Evolutionary conservation across 2,797 vertebrate species (phyloP).

Genomic region (Channa striata): DNA sequence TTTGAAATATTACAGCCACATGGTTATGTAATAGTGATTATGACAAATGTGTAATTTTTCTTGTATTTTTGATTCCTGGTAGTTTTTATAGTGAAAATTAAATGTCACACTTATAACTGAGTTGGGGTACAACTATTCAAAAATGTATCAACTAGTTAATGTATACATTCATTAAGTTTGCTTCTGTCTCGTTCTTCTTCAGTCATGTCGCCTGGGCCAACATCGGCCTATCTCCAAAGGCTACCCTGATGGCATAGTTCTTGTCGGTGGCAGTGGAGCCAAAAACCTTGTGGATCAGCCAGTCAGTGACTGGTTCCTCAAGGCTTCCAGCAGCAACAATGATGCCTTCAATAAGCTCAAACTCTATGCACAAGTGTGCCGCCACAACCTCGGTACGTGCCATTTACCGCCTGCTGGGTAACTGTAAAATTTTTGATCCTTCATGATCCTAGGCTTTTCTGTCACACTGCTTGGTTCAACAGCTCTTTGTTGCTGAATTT

Average conservation of each 20-base stretch:
- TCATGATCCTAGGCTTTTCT: not conserved
- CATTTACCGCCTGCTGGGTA: not conserved
- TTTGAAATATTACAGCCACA: not conserved
- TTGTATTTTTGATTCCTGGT: not conserved
- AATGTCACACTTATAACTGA: no score
- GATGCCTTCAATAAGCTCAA: slow-evolving; percentile 96
- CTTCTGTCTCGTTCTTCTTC: slow-evolving; percentile 23
- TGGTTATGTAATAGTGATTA: not conserved
- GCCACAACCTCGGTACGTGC: slow-evolving; percentile 92
- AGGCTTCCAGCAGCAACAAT: slow-evolving; percentile 89
- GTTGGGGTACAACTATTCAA: no score
- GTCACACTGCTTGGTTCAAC: not conserved
- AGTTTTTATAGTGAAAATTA: not conserved
- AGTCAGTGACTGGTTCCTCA: slow-evolving; percentile 97
- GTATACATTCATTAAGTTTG: not conserved
- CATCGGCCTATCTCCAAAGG: slow-evolving; percentile 97
- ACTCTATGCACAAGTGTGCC: slow-evolving; percentile 98
- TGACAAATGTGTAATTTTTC: no score
- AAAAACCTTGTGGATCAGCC: slow-evolving; percentile 92
- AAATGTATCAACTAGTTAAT: no score
- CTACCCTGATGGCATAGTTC: slow-evolving; percentile 95
- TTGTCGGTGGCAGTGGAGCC: slow-evolving; percentile 90
- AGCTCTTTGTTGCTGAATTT: slow-evolving; percentile 27
- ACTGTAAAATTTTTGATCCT: not conserved
- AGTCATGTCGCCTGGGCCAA: slow-evolving; percentile 97